A percentile compares a stretch with the other conserved stretches of the same genome.
phyloP scores from a whole-genome alignment of 2,797 vertebrate species.

The Oophaga sylvatica region DNA sequence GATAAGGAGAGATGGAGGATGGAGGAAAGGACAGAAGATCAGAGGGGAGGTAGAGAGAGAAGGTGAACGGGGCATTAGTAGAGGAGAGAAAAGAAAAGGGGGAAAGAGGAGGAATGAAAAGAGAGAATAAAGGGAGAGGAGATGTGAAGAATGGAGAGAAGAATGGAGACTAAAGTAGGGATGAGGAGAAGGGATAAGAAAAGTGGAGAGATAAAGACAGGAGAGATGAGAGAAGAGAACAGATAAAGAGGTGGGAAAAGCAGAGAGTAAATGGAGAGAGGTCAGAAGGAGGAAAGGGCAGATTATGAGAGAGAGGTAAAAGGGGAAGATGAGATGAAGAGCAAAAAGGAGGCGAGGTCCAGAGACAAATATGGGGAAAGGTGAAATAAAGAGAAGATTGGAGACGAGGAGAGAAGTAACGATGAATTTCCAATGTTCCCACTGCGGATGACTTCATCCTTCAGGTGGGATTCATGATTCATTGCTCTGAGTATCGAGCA shows the following conservation, averaged over 20 bases:
- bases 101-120: neutral
- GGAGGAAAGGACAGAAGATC: no score
- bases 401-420: neutral
- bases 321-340: no score
- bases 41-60: no score
- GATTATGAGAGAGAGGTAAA: no score
- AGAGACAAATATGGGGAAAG: neutral
- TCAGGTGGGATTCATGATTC: slow-evolving; percentile 18
- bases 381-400: neutral
- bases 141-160: neutral
- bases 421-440: neutral
- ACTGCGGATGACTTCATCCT: neutral
- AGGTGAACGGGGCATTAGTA: no score
- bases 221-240: neutral
- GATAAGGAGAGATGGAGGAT: no score
- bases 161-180: neutral
- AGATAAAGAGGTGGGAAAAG: neutral
- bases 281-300: no score
- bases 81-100: no score
- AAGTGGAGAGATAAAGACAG: neutral
- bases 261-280: no score
- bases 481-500: neutral
- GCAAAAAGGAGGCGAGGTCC: neutral
- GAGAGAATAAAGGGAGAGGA: neutral
- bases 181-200: neutral